Evolutionary conservation across 2,113 vertebrate species (phyloP).

Genomic region (Panurus biarmicus): DNA sequence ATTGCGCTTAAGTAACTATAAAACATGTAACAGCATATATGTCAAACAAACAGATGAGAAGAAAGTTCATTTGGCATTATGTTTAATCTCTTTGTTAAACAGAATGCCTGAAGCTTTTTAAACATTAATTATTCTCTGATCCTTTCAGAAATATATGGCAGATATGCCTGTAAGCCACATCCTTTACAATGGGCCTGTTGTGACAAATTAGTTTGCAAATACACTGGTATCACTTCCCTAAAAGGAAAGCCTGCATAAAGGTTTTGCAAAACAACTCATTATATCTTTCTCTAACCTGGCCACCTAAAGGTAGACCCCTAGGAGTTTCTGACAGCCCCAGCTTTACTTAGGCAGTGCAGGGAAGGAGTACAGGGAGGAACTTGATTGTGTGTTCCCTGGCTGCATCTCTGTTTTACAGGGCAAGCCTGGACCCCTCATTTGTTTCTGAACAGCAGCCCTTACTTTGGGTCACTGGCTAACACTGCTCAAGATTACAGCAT

Average conservation of each 20-base stretch:
- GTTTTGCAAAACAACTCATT: not conserved
- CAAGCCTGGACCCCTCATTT: not conserved
- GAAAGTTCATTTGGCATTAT: not conserved
- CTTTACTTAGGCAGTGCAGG: not conserved
- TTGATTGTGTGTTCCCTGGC: not conserved
- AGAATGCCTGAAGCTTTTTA: not conserved
- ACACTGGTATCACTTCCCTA: not conserved
- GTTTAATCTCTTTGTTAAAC: not conserved
- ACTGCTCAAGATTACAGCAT: not conserved
- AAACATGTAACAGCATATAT: not conserved
- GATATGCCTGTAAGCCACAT: not conserved
- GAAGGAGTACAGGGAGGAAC: not conserved
- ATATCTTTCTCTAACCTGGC: not conserved
- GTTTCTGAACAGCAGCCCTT: not conserved
- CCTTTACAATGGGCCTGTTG: not conserved
- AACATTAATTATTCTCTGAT: constrained; percentile 15
- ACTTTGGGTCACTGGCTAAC: not conserved
- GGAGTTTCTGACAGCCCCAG: not conserved
- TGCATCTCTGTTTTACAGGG: not conserved
- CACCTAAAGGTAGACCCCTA: not conserved
- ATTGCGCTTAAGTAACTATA: not conserved
- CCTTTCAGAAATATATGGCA: not conserved
- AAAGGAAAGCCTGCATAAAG: not conserved
- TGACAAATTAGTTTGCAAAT: constrained; percentile 32
- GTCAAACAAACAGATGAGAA: not conserved